These are phyloP conservation scores for Bombus vancouverensis DNA, from an alignment of 1,140 invertebrate genomes.

Conservation along the genomic window DNA sequence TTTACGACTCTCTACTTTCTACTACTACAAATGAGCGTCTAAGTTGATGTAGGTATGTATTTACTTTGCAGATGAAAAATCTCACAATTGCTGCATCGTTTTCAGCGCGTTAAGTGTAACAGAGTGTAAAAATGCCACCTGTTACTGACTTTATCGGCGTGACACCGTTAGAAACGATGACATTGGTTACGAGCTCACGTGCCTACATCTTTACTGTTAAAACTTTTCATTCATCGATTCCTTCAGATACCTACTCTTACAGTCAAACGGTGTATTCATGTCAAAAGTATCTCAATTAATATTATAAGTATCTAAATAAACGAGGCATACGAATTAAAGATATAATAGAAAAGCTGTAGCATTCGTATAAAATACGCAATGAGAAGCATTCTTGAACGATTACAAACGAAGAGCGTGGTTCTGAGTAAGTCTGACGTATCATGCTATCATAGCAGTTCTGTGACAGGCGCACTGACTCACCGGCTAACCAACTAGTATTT, in stretches of 20 bases:
- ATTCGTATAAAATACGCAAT: no score
- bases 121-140: conserved; percentile 19
- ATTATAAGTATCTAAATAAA: background rate
- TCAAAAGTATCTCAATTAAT: background rate
- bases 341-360: no score
- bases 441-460: conserved; percentile 22
- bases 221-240: background rate
- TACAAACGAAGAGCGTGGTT: background rate
- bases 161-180: conserved; percentile 7
- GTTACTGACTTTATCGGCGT: conserved; percentile 9
- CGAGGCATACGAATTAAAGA: background rate
- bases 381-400: conserved; percentile 10
- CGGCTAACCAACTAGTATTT: conserved; percentile 29
- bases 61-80: background rate
- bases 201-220: background rate
- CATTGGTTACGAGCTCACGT: background rate
- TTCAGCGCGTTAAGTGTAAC: conserved; percentile 6
- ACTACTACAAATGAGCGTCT: no score
- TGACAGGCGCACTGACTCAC: conserved; percentile 36
- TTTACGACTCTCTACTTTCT: no score
- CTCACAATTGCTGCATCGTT: conserved; percentile 15
- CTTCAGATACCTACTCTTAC: no score
- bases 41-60: background rate
- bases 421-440: conserved; percentile 19
- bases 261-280: background rate